Conservation (phyloP, 2,888 invertebrate species). For the Drosophila anomelani region DNA sequence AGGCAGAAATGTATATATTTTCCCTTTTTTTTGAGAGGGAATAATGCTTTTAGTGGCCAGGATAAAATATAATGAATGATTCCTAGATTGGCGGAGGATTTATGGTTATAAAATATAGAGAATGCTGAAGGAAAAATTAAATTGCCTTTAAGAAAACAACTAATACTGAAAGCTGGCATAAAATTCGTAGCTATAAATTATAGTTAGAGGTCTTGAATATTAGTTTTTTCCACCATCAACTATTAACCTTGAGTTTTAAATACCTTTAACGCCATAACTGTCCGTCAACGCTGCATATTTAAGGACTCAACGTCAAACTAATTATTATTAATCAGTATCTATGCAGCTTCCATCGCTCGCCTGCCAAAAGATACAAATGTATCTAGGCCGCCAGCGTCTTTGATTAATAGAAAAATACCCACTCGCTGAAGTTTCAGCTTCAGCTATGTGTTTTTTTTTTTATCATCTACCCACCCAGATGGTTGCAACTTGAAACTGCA, state of each 20-base stretch:
- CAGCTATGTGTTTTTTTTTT: slow-evolving; percentile 7
- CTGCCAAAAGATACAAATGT: slow-evolving; percentile 46
- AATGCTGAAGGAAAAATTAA: background rate
- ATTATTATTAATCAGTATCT: slow-evolving; percentile 28
- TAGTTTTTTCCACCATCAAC: background rate
- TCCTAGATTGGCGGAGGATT: slow-evolving; percentile 43
- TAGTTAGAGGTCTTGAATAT: background rate
- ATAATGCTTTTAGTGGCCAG: slow-evolving; percentile 38
- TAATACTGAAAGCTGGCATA: background rate
- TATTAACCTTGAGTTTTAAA: background rate
- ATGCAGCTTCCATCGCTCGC: slow-evolving; percentile 4
- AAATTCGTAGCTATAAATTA: background rate
- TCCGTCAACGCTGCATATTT: slow-evolving; percentile 21
- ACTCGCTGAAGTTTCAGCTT: slow-evolving; percentile 34
- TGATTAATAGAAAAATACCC: slow-evolving; percentile 48
- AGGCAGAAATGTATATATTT: slow-evolving; percentile 17
- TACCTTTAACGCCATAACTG: background rate
- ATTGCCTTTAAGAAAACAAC: background rate
- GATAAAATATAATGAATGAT: slow-evolving; percentile 60
- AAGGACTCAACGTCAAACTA: slow-evolving; percentile 19
- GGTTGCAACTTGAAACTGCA: slow-evolving; percentile 43
- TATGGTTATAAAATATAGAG: background rate
- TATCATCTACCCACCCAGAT: slow-evolving; percentile 27
- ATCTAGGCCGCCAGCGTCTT: slow-evolving; percentile 31
- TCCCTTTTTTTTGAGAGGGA: background rate